Conservation (phyloP, 2,113 vertebrate species). For the Eublepharis macularius region DNA sequence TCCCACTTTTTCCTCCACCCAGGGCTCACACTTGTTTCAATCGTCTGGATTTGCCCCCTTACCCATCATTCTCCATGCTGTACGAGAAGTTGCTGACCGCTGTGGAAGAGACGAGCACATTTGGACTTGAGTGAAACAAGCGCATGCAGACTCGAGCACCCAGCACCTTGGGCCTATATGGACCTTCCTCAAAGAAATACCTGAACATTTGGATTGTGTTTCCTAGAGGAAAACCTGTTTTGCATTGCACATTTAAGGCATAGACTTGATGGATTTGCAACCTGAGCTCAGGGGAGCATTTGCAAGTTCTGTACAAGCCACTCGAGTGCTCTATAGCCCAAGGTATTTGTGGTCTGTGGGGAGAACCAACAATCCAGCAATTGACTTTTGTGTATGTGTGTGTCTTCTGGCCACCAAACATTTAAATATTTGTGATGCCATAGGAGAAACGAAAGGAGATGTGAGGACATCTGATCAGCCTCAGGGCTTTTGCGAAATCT, state of each 20-base stretch:
- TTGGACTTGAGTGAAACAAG: conserved; percentile 89
- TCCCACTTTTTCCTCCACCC: conserved; percentile 30
- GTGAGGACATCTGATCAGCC: conserved; percentile 36
- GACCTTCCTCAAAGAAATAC: conserved; percentile 55
- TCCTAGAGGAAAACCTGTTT: conserved; percentile 40
- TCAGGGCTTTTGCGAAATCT: conserved; percentile 52
- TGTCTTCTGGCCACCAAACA: conserved; percentile 47
- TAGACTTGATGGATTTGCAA: conserved; percentile 33
- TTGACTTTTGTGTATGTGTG: conserved; percentile 42
- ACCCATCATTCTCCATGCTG: conserved; percentile 97
- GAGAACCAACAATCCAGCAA: conserved; percentile 62
- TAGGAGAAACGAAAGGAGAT: conserved; percentile 44
- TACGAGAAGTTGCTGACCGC: conserved; percentile 98
- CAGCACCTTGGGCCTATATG: conserved; percentile 56
- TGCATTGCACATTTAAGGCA: conserved; percentile 41
- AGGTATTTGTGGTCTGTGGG: conserved; percentile 58
- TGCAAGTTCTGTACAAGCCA: conserved; percentile 42
- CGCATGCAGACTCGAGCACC: conserved; percentile 48
- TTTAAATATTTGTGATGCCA: conserved; percentile 40
- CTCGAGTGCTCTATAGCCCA: conserved; percentile 50
- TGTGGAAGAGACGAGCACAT: conserved; percentile 98
- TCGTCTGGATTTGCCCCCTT: conserved; percentile 95
- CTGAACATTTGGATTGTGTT: conserved; percentile 31
- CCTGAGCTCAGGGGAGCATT: conserved; percentile 27
- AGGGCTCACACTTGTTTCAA: conserved; percentile 99